Base-by-base conservation (phyloP, 2,888 invertebrate genomes). In the Eurytoma adleriae region DNA sequence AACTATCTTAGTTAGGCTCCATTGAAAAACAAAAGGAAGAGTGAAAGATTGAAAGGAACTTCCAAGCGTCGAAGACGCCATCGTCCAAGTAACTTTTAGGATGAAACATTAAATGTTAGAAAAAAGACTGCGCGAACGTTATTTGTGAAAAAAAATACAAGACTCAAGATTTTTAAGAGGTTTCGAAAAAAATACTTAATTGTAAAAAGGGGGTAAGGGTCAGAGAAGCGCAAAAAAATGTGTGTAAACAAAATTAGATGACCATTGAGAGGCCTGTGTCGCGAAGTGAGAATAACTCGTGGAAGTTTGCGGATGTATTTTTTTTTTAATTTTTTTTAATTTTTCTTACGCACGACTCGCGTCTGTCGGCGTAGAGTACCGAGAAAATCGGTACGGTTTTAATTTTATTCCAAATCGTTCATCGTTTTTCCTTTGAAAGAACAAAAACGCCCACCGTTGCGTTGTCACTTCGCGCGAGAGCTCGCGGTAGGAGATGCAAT, bases 21-120 rank as follows among this genome's bases (percentile, higher is more conserved):
- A 83, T 84, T 85, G 79, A 83, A 78, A 73, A 82, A 81, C 24
- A 78, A 83, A 68, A 80, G 68, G 68, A 83, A 79, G 74, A 70
- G 77, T 69, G 64, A 77, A 81, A 78, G 80, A 79, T 80, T 70
- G 57, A 83, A 83, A 81, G 79, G 85, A 86, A 88, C 88, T 88
- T 89, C 87, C 89, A 87, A 88, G 88, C 85, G 90, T 90, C 87
- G 64, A 83, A 88, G 87, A 89, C 88, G 87, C 87, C 87, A 87
- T 89, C 89, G 90, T 89, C 90, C 90, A 90, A 86, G 85, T 89
- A 90, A 89, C 83, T 88, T 85, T 88, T 90, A 90, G 88, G 86
- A 86, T 86, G 85, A 84, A 84, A 84, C 78, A 84, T 86, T 86
- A 87, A 87, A 88, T 88, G 88, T 89, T 88, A 87, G 85, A 79